Percentiles rank a stretch among this genome's conserved stretches.
Evolutionary conservation across 2,888 invertebrate species (phyloP).

Genomic region (Philereme vetulata): DNA sequence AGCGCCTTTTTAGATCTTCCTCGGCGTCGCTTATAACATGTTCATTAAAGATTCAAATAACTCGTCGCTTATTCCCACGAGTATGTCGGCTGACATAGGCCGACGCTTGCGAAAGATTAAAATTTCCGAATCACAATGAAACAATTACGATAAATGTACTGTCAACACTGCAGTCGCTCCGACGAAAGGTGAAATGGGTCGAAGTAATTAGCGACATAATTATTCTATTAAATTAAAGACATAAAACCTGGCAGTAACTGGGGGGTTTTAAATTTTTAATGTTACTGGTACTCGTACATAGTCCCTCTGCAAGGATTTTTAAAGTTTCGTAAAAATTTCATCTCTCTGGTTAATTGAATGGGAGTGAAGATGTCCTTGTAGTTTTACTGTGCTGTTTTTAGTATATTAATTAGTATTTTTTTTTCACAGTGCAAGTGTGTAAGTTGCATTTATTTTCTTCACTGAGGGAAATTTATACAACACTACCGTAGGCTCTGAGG

Average conservation of each 20-base stretch:
- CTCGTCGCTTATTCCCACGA: background rate
- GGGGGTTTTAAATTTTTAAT: conserved; percentile 56
- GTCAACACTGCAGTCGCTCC: conserved; percentile 24
- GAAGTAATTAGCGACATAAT: conserved; percentile 61
- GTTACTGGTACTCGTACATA: conserved; percentile 40
- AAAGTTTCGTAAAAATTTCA: conserved; percentile 66
- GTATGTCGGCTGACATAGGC: background rate
- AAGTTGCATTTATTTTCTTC: no score
- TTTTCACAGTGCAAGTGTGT: background rate
- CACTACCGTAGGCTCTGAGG: no score
- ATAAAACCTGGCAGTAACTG: conserved; percentile 50
- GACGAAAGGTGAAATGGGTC: conserved; percentile 44
- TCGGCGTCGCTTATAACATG: no score
- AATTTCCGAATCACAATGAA: conserved; percentile 1
- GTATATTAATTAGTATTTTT: conserved; percentile 28
- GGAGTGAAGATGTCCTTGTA: conserved; percentile 20
- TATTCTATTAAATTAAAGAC: conserved; percentile 66
- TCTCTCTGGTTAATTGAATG: conserved; percentile 61
- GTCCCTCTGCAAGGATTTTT: conserved; percentile 53
- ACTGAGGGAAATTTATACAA: no score
- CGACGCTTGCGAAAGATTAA: background rate
- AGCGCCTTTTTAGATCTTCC: no score
- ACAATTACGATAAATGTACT: conserved; percentile 15
- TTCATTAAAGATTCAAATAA: background rate
- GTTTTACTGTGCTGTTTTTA: conserved; percentile 26